Evolutionary conservation across 2,113 vertebrate species (phyloP), one percentile per base, ranked within the genome.

Genomic region (Saccopteryx leptura): DNA sequence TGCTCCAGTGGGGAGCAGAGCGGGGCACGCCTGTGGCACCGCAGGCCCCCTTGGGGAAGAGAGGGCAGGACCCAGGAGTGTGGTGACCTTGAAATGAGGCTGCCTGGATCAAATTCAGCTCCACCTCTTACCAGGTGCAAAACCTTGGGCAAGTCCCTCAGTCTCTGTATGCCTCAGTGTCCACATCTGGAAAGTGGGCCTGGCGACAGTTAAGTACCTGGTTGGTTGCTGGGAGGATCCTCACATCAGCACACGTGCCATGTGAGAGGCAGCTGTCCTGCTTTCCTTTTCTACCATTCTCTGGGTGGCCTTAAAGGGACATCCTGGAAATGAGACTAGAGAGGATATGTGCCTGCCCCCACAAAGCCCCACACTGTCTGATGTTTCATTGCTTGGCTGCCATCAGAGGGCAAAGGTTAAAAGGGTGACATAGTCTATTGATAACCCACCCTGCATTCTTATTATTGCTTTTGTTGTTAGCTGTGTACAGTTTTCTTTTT

Each of bases 331-430:
- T 63, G 54, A 84, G 26, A 63, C 24, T 18, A 31, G 23, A 58
- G 48, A 61, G 46, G 72, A 61, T 39, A 9, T 56, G 19, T 4
- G 3, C 8, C 52, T n/a, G 7, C 1, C 7, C 52, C 13, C 12
- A 14, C 11, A 2, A 46, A 39, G 2, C 8, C 13, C 11, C 39
- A 39, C 3, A 4, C 33, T 50, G 5, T 12, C 24, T 17, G 4
- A 71, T 15, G 3, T 68, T 66, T 39, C 52, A n/a, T 23, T 21
- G 18, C 0, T 26, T 52, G 66, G 74, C 71, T 23, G 2, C 56
- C 9, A 33, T 66, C 82, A 58, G 15, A 48, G 56, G n/a, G 8
- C 52, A 48, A 48, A 72, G 39, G 26, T n/a, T 23, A 33, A 23
- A 82, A 31, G 15, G 3, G 1, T 39, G 28, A 9, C 31, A 15